phyloP scores from a whole-genome alignment of 2,113 vertebrate genomes.

The Steatornis caripensis region DNA sequence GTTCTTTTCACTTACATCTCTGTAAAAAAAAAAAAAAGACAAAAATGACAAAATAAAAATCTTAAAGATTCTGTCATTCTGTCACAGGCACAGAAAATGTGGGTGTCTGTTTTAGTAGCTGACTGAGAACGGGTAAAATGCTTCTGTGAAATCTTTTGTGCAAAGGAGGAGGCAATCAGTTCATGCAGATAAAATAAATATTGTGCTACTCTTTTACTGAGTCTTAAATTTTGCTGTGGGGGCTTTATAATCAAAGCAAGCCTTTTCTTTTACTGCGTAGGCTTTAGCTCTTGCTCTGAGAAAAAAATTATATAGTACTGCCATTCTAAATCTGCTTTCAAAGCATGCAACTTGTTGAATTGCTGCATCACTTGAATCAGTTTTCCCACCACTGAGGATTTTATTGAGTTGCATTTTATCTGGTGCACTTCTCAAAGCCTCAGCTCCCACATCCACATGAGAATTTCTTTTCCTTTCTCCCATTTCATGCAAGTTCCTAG shows the following conservation, averaged over 20 bases:
- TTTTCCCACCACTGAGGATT: not conserved
- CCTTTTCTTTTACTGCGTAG: not conserved
- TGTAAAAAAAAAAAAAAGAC: conserved; percentile 46
- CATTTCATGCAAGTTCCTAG: not conserved
- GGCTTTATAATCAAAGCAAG: not conserved
- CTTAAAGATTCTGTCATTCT: not conserved
- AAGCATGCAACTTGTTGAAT: not conserved
- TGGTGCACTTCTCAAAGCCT: not conserved
- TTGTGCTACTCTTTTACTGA: not conserved
- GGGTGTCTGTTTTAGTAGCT: not conserved
- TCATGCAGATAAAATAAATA: not conserved
- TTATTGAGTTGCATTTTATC: not conserved
- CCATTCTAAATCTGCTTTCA: not conserved
- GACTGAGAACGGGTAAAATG: not conserved
- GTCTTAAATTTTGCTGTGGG: not conserved
- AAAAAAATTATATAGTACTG: not conserved
- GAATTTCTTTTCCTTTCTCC: not conserved
- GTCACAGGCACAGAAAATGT: not conserved
- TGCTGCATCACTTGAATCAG: not conserved
- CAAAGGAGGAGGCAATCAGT: not conserved
- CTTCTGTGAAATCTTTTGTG: not conserved
- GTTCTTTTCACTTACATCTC: conserved; percentile 89
- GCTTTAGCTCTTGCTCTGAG: not conserved
- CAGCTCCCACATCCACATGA: fast-evolving
- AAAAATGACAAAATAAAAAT: not conserved